Conservation (phyloP, 2,113 vertebrate species). For the Meles meles region DNA sequence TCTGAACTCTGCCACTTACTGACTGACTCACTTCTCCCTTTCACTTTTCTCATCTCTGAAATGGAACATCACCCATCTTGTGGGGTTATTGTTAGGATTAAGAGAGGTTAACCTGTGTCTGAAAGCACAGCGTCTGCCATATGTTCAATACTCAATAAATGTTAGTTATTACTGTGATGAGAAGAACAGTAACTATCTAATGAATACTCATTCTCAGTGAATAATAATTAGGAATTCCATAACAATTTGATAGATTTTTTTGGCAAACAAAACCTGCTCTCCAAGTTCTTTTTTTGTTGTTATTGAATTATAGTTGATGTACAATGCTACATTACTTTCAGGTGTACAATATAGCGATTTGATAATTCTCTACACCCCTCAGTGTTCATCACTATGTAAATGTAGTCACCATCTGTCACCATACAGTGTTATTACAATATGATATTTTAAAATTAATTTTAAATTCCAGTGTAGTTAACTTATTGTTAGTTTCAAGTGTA, state of each 20-base stretch:
- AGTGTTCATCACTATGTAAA: background rate
- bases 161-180: background rate
- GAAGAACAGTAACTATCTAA: background rate
- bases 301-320: background rate
- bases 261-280: background rate
- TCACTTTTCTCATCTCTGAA: conserved; percentile 7
- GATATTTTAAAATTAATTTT: background rate
- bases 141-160: background rate
- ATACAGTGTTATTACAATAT: background rate
- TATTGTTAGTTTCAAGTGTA: background rate
- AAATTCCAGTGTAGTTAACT: background rate
- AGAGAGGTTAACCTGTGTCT: background rate
- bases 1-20: background rate
- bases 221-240: background rate
- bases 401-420: background rate
- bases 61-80: background rate
- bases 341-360: background rate
- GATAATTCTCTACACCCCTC: background rate
- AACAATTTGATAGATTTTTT: background rate
- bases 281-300: background rate
- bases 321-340: background rate
- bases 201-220: background rate
- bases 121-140: background rate
- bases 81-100: background rate
- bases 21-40: background rate